Percentiles rank a stretch among this genome's conserved stretches.
phyloP scores from a whole-genome alignment of 2,113 vertebrate genomes.

The Toxotes jaculatrix region DNA sequence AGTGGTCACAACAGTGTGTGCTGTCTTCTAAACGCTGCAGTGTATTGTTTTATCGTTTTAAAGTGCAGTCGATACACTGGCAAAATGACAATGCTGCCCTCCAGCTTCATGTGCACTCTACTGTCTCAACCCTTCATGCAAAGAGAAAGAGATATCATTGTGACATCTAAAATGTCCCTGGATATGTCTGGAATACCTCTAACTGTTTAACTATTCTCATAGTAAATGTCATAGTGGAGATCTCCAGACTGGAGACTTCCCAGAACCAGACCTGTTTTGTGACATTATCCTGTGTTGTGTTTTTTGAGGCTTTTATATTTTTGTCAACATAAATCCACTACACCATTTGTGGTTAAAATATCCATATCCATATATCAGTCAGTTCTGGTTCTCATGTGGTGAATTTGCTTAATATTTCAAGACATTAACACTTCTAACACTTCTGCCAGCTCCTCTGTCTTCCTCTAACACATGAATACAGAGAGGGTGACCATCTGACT shows the following conservation, averaged over 20 bases:
- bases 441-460: conserved; percentile 11
- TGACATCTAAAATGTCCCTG: background rate
- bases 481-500: conserved; percentile 28
- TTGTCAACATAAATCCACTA: background rate
- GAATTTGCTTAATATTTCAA: conserved; percentile 5
- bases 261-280: background rate
- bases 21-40: background rate
- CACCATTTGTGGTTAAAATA: conserved; percentile 6
- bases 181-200: background rate
- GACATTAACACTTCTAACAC: conserved; percentile 4
- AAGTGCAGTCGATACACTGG: background rate
- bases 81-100: background rate
- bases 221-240: conserved; percentile 31
- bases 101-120: background rate
- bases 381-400: background rate
- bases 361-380: conserved; percentile 1
- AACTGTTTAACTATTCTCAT: conserved; percentile 26
- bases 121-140: background rate
- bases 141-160: conserved; percentile 1
- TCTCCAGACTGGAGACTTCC: conserved; percentile 5
- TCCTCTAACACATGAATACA: conserved; percentile 14
- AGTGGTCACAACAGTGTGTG: background rate
- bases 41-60: background rate
- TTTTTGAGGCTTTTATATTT: background rate
- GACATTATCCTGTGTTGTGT: background rate